Conservation (phyloP, 2,888 invertebrate species). For the Cosmorhoe ocellata region DNA sequence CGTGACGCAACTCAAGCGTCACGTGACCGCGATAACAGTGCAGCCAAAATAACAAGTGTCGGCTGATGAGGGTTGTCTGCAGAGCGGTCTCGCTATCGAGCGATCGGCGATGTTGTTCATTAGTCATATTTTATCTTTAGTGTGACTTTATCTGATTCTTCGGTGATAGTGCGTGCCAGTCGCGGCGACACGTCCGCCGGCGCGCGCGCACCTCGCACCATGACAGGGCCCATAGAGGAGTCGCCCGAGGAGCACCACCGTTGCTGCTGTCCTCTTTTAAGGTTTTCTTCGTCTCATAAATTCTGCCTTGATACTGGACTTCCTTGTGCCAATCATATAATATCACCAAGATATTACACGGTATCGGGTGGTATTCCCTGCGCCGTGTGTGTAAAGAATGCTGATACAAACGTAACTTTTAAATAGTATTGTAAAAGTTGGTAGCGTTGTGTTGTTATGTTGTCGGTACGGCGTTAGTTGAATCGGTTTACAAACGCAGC, state of each 20-base stretch:
- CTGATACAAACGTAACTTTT: no score
- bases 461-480: background rate
- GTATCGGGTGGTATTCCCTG: no score
- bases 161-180: conserved; percentile 40
- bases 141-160: conserved; percentile 55
- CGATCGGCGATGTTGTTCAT: conserved; percentile 41
- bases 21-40: conserved; percentile 21
- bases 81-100: conserved; percentile 40
- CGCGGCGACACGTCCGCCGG: conserved; percentile 23
- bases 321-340: no score
- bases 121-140: conserved; percentile 66
- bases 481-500: conserved; percentile 10
- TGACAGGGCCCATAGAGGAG: conserved; percentile 41
- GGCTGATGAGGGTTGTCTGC: conserved; percentile 32
- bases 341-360: no score
- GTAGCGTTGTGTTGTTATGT: background rate
- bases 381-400: no score
- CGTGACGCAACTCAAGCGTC: background rate
- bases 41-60: conserved; percentile 29
- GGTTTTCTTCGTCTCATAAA: conserved; percentile 6
- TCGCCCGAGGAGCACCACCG: conserved; percentile 34
- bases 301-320: background rate
- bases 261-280: conserved; percentile 39
- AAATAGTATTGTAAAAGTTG: no score
- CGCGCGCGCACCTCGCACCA: no score